phyloP scores from a whole-genome alignment of 2,797 vertebrate genomes.

The Pelodytes ibericus region DNA sequence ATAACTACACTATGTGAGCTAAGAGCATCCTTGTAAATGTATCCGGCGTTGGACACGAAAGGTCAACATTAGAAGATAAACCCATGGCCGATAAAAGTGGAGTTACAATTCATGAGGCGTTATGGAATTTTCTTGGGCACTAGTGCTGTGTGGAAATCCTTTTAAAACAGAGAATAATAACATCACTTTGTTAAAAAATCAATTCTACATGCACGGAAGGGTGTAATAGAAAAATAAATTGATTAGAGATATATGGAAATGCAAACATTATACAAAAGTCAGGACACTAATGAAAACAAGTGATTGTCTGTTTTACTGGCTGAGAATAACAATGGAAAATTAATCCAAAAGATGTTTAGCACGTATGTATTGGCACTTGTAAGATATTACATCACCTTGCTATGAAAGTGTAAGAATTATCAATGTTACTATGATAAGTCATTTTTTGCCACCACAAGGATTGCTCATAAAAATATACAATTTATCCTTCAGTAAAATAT shows the following conservation, averaged over 20 bases:
- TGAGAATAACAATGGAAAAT: background rate
- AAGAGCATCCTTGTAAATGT: slow-evolving; percentile 20
- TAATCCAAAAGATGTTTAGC: no score
- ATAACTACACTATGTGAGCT: slow-evolving; percentile 46
- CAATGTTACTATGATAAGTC: no score
- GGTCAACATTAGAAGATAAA: slow-evolving; percentile 60
- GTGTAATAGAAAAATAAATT: background rate
- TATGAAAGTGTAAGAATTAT: no score
- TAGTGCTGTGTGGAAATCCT: background rate
- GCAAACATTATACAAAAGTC: background rate
- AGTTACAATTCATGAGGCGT: slow-evolving; percentile 52
- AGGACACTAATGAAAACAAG: slow-evolving; percentile 4
- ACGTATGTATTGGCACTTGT: no score
- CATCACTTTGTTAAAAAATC: slow-evolving; percentile 5
- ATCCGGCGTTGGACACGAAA: slow-evolving; percentile 45
- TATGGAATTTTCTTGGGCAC: slow-evolving; percentile 41
- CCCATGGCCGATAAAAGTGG: slow-evolving; percentile 55
- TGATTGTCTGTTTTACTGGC: background rate
- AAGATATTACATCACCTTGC: no score
- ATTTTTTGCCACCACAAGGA: no score
- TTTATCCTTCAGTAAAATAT: no score
- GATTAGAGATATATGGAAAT: background rate
- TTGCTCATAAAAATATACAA: no score
- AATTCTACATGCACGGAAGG: slow-evolving; percentile 1
- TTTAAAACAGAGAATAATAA: background rate